phyloP scores from a whole-genome alignment of 2,888 invertebrate species.

The Drosophila kambysellisi region DNA sequence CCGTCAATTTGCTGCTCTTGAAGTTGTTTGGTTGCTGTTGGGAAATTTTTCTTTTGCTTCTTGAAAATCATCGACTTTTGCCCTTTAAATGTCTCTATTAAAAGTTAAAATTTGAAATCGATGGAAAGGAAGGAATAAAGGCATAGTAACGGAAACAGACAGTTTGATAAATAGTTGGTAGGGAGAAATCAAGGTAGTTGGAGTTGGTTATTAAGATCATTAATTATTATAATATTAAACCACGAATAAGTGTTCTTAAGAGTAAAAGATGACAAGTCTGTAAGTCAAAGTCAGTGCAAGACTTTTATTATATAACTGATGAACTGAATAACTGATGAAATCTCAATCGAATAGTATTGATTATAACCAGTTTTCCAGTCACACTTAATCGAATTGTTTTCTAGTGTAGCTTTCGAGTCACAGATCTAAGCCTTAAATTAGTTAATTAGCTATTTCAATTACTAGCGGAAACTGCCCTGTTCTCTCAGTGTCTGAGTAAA shows the following conservation, averaged over 20 bases:
- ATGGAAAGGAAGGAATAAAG: background rate
- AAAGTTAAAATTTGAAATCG: background rate
- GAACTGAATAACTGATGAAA: background rate
- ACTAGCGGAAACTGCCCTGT: background rate
- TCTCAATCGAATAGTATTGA: no score
- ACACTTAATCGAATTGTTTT: background rate
- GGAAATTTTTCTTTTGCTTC: conserved; percentile 24
- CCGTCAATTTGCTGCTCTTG: conserved; percentile 51
- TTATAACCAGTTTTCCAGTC: background rate
- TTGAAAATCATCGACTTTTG: conserved; percentile 10
- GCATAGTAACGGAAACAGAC: background rate
- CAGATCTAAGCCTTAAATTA: background rate
- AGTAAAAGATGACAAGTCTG: background rate
- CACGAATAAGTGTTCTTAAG: background rate
- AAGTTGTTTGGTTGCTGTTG: conserved; percentile 26
- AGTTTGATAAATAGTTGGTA: background rate
- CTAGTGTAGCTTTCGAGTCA: conserved; percentile 1
- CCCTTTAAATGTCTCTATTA: conserved; percentile 25
- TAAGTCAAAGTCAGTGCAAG: background rate
- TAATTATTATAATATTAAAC: background rate
- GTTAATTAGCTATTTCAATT: background rate
- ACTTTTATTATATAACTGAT: background rate
- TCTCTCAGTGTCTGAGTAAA: conserved; percentile 30
- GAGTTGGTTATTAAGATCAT: background rate
- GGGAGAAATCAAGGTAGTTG: background rate